Evolutionary conservation across 2,888 invertebrate genomes (phyloP).

Genomic region (Tanaodytes sp.): DNA sequence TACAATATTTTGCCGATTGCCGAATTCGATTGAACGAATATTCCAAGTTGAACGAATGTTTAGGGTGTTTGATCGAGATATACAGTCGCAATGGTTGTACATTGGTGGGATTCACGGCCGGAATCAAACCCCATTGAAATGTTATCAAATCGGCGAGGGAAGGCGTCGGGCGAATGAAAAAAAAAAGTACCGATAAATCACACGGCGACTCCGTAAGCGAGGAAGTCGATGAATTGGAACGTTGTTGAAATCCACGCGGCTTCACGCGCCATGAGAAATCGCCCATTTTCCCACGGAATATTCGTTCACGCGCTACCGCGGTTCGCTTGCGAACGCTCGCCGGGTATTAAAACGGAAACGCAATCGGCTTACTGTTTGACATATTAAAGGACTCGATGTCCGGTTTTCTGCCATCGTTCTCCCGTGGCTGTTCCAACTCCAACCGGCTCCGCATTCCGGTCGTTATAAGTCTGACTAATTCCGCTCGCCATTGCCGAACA

Average conservation of each 20-base stretch:
- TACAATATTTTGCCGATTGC: no score
- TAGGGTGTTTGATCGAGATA: no score
- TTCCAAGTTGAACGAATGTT: background rate
- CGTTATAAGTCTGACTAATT: slow-evolving; percentile 35
- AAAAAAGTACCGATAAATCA: slow-evolving; percentile 57
- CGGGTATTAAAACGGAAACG: slow-evolving; percentile 51
- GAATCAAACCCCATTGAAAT: slow-evolving; percentile 29
- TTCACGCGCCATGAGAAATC: slow-evolving; percentile 56
- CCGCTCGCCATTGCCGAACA: no score
- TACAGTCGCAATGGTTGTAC: no score
- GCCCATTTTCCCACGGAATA: slow-evolving; percentile 56
- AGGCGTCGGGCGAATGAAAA: slow-evolving; percentile 32
- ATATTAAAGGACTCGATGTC: slow-evolving; percentile 51
- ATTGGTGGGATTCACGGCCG: no score
- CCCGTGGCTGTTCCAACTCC: slow-evolving; percentile 26
- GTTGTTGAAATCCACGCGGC: slow-evolving; percentile 54
- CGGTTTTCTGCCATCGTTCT: slow-evolving; percentile 34
- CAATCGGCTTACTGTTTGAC: slow-evolving; percentile 44
- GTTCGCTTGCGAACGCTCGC: slow-evolving; percentile 37
- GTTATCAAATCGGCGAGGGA: slow-evolving; percentile 38
- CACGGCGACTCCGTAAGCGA: slow-evolving; percentile 54
- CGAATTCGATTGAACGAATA: background rate
- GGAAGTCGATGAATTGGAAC: slow-evolving; percentile 58
- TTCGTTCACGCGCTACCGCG: slow-evolving; percentile 54
- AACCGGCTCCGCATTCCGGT: slow-evolving; percentile 19